Base-by-base conservation (phyloP, 2,797 vertebrate species). In the Gadopsis bispinosus region DNA sequence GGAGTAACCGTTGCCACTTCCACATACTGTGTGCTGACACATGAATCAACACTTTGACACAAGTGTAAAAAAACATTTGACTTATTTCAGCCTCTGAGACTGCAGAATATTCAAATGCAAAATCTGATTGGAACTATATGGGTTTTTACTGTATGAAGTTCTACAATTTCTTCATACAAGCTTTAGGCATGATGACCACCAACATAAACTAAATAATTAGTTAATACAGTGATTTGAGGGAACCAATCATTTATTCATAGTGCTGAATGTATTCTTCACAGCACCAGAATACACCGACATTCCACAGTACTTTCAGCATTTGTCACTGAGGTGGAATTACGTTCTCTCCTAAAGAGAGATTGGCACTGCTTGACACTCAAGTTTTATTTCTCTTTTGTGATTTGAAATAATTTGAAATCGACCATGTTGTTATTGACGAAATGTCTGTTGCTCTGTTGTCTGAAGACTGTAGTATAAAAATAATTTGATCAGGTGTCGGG, bases 311-410 rank as follows among this genome's bases (percentile, higher is more conserved):
- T 20, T 71, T 68, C 20, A 43, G 4, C 47, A 17, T 77, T 47
- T 75, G 53, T 69, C 54, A 35, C 14, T 48, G 33, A 63, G 65
- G 26, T 59, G 51, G 9, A 79, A 71, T 86, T 80, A 17, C 61
- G 55, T 69, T 59, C 12, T 39, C 16, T 37, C 60, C 48, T 56
- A 39, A 55, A 69, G 53, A 75, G 55, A 63, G 9, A 29, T 29
- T 45, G 14, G 17, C 31, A 9, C 22, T 35, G 5, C 39, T 61
- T 43, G 17, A 73, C 41, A 9, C 19, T 61, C 19, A 20, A 37
- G n/a, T 65, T 37, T 60, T 31, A 51, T 59, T 73, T 31, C 1
- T 64, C 41, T 47, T 61, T 69, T 82, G 29, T 55, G 7, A 26
- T 16, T 4, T 35, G 33, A 5, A 19, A 39, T 55, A 5, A 7